Base-by-base conservation (phyloP, 1,140 invertebrate genomes). In the Acromyrmex charruanus region DNA sequence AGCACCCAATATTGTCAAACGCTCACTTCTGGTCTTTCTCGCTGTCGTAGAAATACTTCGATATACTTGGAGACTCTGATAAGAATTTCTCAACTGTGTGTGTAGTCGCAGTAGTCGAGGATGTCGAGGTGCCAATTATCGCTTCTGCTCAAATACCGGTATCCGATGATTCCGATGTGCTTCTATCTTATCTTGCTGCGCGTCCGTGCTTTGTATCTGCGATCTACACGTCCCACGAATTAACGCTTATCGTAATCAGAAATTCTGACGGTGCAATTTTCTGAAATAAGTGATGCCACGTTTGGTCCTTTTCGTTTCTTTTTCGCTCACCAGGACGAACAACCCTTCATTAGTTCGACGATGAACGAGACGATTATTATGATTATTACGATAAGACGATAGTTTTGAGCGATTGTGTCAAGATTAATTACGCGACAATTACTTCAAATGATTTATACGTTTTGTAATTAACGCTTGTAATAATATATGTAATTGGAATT, bases 81-180 rank as follows among this genome's bases (percentile, higher is more conserved):
- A 58, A 1, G 7, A 0, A 18, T 53, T 51, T 51, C 16, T 53
- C 9, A 7, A 14, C 3, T 31, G n/a, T 31, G 16, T 28, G n/a
- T 16, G 9, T 49, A 77, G 21, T 18, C 14, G 28, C 25, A 21
- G 65, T 55, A 21, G 55, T 49, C 25, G 21, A 74, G 25, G 35
- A 21, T 39, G 68, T 49, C 25, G 16, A 74, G 39, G 53, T 59
- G 53, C 18, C 21, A 82, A 82, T 72, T 72, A 82, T 14, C 68
- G 25, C 18, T 25, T 44, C 39, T 72, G 53, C 18, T 72, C 21
- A 82, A 49, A 82, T 44, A 82, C 53, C 80, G 80, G 39, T 74
- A 74, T 25, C 39, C 39, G 35, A 72, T 82, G 39, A n/a, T 74
- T 59, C 44, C 35, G 35, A 49, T 18, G 16, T 59, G 21, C 31